Base-by-base conservation (phyloP, 2,113 vertebrate genomes). In the Takifugu bimaculatus region DNA sequence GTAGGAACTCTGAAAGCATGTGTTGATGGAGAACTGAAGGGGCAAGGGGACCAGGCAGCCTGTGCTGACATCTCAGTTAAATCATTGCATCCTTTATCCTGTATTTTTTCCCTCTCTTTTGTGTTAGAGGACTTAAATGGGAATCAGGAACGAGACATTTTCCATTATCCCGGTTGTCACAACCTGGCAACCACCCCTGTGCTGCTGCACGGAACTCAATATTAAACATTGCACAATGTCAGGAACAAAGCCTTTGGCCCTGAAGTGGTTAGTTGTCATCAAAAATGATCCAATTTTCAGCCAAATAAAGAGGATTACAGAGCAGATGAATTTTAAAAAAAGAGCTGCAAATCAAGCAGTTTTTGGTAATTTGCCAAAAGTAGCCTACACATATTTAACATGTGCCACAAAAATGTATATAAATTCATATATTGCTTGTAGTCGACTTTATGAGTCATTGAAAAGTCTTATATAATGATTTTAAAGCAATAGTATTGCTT, bases 191-290 rank as follows among this genome's bases (percentile, higher is more conserved):
- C 51, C 44, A 51, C 61, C 65, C 35, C 26, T 43, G 26, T 55
- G 35, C 32, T 54, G 56, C 53, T 50, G 45, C 45, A 57, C 45
- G 54, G 39, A 68, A 44, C 63, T 65, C 47, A 68, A 29, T 42
- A 54, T 50, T 59, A n/a, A 2, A 26, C 49, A 52, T 66, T 70
- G 55, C 29, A 61, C 65, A 68, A 74, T 63, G 64, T 42, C 26
- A 45, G 53, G 6, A 63, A 70, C 63, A 68, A 60, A 63, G 49
- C 62, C n/a, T 53, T 60, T 51, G 57, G 52, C 42, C 44, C 35
- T 48, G 58, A 78, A 78, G 48, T 74, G 67, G 75, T 59, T 60
- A 39, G 45, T 70, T 42, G 51, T 68, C 35, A 52, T 66, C 49
- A 68, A 58, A 68, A 64, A 45, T 1, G 58, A 56, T 32, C 13